Base-by-base conservation (phyloP, 2,797 vertebrate genomes). In the Phylloscopus collybita region DNA sequence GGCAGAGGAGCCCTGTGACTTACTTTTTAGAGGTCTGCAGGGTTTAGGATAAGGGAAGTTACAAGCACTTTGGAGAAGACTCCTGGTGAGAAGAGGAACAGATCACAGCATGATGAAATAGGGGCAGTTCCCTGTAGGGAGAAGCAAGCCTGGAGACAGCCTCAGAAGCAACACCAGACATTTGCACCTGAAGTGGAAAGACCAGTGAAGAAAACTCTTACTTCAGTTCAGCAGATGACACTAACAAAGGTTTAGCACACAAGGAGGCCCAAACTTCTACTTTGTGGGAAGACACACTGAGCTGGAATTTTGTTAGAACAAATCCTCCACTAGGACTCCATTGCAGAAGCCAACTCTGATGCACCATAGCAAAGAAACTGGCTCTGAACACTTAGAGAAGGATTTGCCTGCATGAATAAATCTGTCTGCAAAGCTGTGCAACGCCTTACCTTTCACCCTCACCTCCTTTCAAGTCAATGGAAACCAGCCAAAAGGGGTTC, bases 401-500 rank as follows among this genome's bases (percentile, higher is more conserved):
- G 38, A 57, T 92, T 86, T 83, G 11, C 19, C 22, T 40, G 21
- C 4, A 0, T 13, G 8, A 88, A 64, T 32, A 78, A 78, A 69
- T 26, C 14, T 32, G 23, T 9, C 50, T 34, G 50, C 42, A 88
- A 53, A 91, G 32, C 49, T 16, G 9, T 3, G 4, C 23, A 26
- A 32, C 0, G 0, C 11, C 44, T 76, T 66, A 27, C 66, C 57
- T 86, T 61, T 84, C 66, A 81, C 32, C 12, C 14, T 57, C 16
- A 29, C 20, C n/a, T 29, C 12, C n/a, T 60, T 29, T 21, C 10
- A 22, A 69, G 16, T 5, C 11, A 11, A 11, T 19, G 9, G 29
- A 60, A 74, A 71, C 4, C 6, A 1, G 22, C 11, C 45, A 79
- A 66, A 21, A 75, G 1, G 0, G 0, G 3, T 13, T 30, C 3